Evolutionary conservation across 1,140 invertebrate species (phyloP), one percentile per base, ranked within the genome.

Genomic region (Drosophila baimaii): DNA sequence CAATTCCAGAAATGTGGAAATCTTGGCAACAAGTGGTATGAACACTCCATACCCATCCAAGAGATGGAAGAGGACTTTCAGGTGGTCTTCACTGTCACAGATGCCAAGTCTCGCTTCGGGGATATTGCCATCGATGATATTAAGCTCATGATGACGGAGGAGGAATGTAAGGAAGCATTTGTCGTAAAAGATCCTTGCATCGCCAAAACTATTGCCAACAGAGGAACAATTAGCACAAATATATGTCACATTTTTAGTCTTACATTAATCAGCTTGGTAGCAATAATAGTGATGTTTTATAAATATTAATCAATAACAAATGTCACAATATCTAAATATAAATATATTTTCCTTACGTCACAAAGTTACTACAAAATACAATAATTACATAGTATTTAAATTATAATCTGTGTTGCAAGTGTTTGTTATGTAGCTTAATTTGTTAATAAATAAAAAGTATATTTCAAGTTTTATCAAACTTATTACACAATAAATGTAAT

Each of bases 71-170:
- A 80, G n/a, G 70, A 90, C 21, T 91, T 91, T 25, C 77, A 91
- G 39, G 72, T 91, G 10, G 35, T 90, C 0, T 75, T 91, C 31
- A 85, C 79, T 0, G 79, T 66, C 1, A 80, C 56, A 7, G 55
- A 75, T 39, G 74, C 62, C 2, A 46, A 12, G 2, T 12, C 13
- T 1, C 46, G 47, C 0, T 69, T 91, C 10, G 81, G 84, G 3
- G 90, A 91, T 39, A 90, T 91, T n/a, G 90, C 90, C 49, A 80
- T 91, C 37, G 90, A 91, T 35, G 90, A 91, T 79, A 79, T 91
- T 1, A 64, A 23, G 51, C 35, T 54, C 68, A 4, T 91, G 35
- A 63, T 90, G 49, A 77, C 76, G 9, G 73, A 81, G 21, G 66
- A 49, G 0, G 83, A 77, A 0, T 90, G 88, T 37, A 51, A 55